A percentile compares a stretch with the other conserved stretches of the same genome.
Conservation (phyloP, 2,888 invertebrate species). For the Andrena marginata region DNA sequence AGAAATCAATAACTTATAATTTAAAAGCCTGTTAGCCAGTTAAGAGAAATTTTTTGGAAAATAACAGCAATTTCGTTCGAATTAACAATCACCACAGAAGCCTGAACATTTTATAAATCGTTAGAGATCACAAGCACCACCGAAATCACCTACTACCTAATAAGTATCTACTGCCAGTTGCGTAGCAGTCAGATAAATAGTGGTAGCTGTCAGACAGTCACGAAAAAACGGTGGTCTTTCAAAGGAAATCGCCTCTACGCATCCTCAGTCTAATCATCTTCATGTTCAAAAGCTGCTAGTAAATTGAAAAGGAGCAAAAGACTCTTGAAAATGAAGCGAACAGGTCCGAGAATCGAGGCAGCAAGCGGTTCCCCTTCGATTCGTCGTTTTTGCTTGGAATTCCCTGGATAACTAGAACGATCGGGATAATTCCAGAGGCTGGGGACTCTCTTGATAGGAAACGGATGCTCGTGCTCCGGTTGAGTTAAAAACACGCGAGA, state of each 20-base stretch:
- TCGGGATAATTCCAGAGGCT: constrained; percentile 18
- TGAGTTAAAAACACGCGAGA: background rate
- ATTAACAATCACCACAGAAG: no score
- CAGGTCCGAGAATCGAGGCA: constrained; percentile 19
- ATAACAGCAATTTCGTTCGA: no score
- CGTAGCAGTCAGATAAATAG: constrained; percentile 54
- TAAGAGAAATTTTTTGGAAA: no score
- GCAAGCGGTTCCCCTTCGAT: constrained; percentile 26
- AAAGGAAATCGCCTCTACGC: background rate
- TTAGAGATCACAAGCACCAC: constrained; percentile 36
- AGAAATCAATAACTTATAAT: no score
- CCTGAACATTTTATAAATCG: constrained; percentile 14
- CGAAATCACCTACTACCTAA: constrained; percentile 1
- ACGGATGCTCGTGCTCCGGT: background rate
- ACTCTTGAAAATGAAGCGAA: constrained; percentile 20
- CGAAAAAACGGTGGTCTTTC: no score
- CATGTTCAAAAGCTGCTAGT: constrained; percentile 62
- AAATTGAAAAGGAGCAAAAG: constrained; percentile 59
- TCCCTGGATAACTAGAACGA: constrained; percentile 37
- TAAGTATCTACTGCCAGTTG: constrained; percentile 64
- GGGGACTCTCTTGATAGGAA: constrained; percentile 21
- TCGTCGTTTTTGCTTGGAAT: constrained; percentile 38
- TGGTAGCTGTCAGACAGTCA: no score
- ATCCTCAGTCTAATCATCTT: constrained; percentile 35
- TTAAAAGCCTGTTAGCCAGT: no score